phyloP scores from a whole-genome alignment of 2,888 invertebrate species.

The Epistrophe grossulariae region DNA sequence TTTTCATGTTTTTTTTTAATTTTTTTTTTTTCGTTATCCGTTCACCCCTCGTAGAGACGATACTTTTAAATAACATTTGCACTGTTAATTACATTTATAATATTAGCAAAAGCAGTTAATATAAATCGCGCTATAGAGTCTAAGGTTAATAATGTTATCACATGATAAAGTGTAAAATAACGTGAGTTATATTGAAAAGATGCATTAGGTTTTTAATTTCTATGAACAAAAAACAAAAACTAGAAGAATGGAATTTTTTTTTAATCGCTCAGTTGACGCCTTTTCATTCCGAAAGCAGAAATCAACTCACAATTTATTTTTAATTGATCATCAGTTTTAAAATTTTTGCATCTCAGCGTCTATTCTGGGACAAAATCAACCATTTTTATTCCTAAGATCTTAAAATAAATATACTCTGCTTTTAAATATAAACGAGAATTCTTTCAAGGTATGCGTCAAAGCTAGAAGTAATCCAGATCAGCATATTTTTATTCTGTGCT shows the following conservation, averaged over 20 bases:
- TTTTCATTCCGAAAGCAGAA: background rate
- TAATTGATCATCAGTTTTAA: background rate
- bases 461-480: constrained; percentile 27
- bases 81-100: constrained; percentile 27
- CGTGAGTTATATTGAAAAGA: background rate
- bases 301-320: constrained; percentile 11
- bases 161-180: constrained; percentile 14
- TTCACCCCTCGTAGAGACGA: background rate
- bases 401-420: constrained; percentile 41
- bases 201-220: background rate
- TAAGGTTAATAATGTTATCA: constrained; percentile 50
- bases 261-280: background rate
- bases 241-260: background rate
- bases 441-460: constrained; percentile 9
- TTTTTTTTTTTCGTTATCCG: background rate
- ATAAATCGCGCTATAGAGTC: constrained; percentile 13
- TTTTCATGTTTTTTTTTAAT: background rate
- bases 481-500: constrained; percentile 17
- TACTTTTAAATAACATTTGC: constrained; percentile 37
- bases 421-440: constrained; percentile 16
- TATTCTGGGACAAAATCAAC: constrained; percentile 44
- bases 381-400: constrained; percentile 48
- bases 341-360: constrained; percentile 40
- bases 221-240: background rate
- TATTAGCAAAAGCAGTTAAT: constrained; percentile 45